Base-by-base conservation (phyloP, 1,140 invertebrate species). In the Hestina assimilis region DNA sequence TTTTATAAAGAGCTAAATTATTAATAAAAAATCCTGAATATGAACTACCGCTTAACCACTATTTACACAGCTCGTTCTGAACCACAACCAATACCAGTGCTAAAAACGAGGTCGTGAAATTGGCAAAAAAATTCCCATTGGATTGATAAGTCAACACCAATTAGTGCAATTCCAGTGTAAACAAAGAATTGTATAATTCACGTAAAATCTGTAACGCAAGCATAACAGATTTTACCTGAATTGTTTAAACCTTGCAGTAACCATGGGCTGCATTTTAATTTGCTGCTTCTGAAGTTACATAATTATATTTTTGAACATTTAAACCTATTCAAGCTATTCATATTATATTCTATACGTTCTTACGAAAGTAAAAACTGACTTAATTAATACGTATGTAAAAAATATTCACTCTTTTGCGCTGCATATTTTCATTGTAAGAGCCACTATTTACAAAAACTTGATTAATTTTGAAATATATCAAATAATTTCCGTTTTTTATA, bases 81-180 rank as follows among this genome's bases (percentile, higher is more conserved):
- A 4, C 15, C 33, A 38, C 7, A 15, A 26, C 19, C 47, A 43
- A 58, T 51, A 58, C 51, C 51, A 50, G 47, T 40, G 12, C 33
- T 20, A 43, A 42, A 40, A 52, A 43, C 28, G 40, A 31, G 47
- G 46, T 58, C 46, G 28, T 51, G 31, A 42, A 50, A 12, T 26
- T 19, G 31, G 19, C 29, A 50, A 50, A 58, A 58, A 58, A 38
- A 12, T 53, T 46, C 40, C 15, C 48, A 28, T 9, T 52, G 48
- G 38, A 55, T 55, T 33, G 29, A 31, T 55, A 29, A 47, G 57
- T 59, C 42, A 59, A 59, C 53, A 59, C 31, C 57, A 59, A 59
- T 59, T 59, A 59, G 43, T 42, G 26, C 41, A 50, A 53, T 52
- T 53, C 12, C 33, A 29, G 11, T 11, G 57, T 53, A 53, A 40